phyloP scores from a whole-genome alignment of 2,888 invertebrate genomes.

The Brenthis ino region DNA sequence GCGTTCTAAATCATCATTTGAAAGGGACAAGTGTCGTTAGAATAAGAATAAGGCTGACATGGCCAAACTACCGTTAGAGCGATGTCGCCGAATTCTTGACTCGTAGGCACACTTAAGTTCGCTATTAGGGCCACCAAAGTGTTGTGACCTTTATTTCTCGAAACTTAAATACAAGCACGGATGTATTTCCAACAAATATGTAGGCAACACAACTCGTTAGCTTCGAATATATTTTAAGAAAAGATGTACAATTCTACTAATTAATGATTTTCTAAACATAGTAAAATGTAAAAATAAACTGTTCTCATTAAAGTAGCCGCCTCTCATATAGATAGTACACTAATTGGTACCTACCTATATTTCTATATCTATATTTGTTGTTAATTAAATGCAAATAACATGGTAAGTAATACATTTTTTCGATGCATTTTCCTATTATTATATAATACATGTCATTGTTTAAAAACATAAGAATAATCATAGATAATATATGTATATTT shows the following conservation, averaged over 20 bases:
- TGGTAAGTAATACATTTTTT: too few relatives aligned
- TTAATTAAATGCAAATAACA: too few relatives aligned
- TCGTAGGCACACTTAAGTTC: constrained; percentile 34
- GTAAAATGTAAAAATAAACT: too few relatives aligned
- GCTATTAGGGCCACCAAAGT: constrained; percentile 35
- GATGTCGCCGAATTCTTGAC: constrained; percentile 42
- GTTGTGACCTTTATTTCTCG: constrained; percentile 17
- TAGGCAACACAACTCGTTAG: too few relatives aligned
- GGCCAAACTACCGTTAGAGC: constrained; percentile 42
- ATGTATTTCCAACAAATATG: background rate
- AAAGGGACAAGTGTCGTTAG: constrained; percentile 38
- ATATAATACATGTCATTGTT: background rate
- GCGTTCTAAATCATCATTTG: constrained; percentile 32
- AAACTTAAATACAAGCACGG: background rate
- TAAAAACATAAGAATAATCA: background rate
- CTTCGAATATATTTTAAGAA: too few relatives aligned
- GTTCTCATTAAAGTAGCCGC: too few relatives aligned
- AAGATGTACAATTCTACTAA: too few relatives aligned
- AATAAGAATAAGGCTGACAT: constrained; percentile 42
- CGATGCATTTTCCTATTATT: background rate
- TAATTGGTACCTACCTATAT: too few relatives aligned
- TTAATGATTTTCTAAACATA: too few relatives aligned
- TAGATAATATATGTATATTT: too few relatives aligned
- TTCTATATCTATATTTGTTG: too few relatives aligned
- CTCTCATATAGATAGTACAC: too few relatives aligned